Evolutionary conservation across 2,888 invertebrate genomes (phyloP), one percentile per base, ranked within the genome.

Genomic region (Tenthredo amoena): DNA sequence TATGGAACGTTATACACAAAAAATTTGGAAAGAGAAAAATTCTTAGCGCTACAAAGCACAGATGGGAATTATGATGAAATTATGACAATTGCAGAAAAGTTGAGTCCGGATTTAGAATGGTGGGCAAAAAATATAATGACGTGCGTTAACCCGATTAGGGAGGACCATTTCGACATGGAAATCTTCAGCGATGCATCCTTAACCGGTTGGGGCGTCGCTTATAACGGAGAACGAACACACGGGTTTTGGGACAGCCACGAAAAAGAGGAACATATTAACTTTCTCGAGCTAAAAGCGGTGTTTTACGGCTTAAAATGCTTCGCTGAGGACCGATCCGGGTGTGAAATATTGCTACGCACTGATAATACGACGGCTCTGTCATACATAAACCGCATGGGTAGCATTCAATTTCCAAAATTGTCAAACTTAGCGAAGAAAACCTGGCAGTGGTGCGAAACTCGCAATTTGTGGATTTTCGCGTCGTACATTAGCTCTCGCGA

Each of bases 281-380:
- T 62, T n/a, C 37, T 55, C 6, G 84, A 85, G 31, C 21, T 86
- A 43, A 10, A 84, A 31, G 88, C 88, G 3, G 86, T 84, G 0
- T 87, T 85, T 40, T 86, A 87, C 31, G 87, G 86, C 0, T 21
- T 89, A 0, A 86, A 88, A 71, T 87, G 86, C 85, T 89, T 88
- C 37, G 87, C 86, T 4, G 31, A 58, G 4, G 26, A 89, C 2
- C 31, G 85, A 81, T 40, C 15, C 0, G 10, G 87, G 4, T 86
- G 86, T 74, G 86, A 89, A 83, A 83, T 90, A 10, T 58, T 89
- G 21, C 37, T 90, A 0, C 68, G 88, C 26, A 18, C 88, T 31
- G 88, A 90, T 62, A 89, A 89, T 26, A 89, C 87, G 0, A 89
- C 89, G 6, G 88, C 88, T 0, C 86, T 89, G 10, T 31, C 83